Conservation (phyloP, 2,888 invertebrate species). For the Choreutis nemorana region DNA sequence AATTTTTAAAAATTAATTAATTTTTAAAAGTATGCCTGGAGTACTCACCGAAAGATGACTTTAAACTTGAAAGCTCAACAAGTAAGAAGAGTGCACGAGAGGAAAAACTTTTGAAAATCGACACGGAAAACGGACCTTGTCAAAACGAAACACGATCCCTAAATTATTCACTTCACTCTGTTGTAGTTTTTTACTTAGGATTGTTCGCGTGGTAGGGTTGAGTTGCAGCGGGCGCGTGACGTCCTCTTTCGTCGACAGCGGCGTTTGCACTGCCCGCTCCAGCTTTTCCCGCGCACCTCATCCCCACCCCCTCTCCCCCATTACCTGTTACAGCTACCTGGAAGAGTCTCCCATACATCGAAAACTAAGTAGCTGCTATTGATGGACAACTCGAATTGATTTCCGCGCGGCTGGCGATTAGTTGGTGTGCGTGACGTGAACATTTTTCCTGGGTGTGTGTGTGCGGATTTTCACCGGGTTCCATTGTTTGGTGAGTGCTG, state of each 20-base stretch:
- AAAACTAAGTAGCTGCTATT: constrained; percentile 55
- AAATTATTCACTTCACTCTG: neutral
- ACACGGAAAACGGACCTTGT: too few relatives aligned
- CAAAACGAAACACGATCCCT: too few relatives aligned
- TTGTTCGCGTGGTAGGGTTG: constrained; percentile 14
- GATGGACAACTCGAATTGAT: constrained; percentile 58
- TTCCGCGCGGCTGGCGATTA: constrained; percentile 21
- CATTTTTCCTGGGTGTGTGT: constrained; percentile 1
- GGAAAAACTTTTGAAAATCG: too few relatives aligned
- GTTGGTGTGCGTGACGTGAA: constrained; percentile 5
- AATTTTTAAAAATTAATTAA: too few relatives aligned
- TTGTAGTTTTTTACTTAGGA: constrained; percentile 16
- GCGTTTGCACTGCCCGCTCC: constrained; percentile 36
- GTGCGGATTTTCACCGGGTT: constrained; percentile 5
- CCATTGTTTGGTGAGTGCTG: too few relatives aligned
- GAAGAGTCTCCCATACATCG: constrained; percentile 34
- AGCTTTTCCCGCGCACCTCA: constrained; percentile 24
- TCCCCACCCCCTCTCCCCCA: constrained; percentile 26
- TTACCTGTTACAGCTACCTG: constrained; percentile 60
- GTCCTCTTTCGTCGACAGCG: constrained; percentile 30
- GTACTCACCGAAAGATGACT: too few relatives aligned
- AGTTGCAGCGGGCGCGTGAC: constrained; percentile 29
- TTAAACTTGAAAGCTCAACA: too few relatives aligned
- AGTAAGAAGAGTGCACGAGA: too few relatives aligned
- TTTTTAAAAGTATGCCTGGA: too few relatives aligned